phyloP scores from a whole-genome alignment of 2,797 vertebrate genomes.

The Gallinago nigripennis region DNA sequence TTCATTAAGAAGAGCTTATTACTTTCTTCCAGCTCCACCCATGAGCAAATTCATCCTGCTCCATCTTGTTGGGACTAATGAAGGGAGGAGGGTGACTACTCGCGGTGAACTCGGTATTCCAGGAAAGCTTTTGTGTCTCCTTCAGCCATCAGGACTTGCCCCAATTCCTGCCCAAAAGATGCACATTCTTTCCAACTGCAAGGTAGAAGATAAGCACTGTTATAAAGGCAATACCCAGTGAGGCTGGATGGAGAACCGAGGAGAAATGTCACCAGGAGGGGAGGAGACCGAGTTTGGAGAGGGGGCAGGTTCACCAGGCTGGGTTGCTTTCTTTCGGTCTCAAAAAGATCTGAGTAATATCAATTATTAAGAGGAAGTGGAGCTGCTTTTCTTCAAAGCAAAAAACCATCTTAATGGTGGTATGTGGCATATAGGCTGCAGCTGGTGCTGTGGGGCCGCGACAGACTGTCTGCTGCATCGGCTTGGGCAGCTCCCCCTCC shows the following conservation, averaged over 20 bases:
- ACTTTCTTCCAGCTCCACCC: slow-evolving; percentile 34
- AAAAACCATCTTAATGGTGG: not conserved
- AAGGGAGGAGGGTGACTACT: not conserved
- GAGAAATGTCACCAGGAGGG: not conserved
- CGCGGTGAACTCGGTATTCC: not conserved
- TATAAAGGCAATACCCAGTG: not conserved
- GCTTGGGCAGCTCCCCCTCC: not conserved
- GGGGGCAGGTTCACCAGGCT: not conserved
- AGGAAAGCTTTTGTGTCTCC: not conserved
- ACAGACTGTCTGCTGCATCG: not conserved
- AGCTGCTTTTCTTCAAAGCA: not conserved
- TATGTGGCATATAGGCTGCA: not conserved
- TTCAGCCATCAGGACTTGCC: not conserved
- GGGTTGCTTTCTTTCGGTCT: not conserved
- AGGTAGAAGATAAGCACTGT: not conserved
- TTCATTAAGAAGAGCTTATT: slow-evolving; percentile 45
- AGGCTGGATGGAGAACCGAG: not conserved
- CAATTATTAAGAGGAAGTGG: not conserved
- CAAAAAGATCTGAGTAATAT: not conserved
- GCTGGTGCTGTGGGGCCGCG: not conserved
- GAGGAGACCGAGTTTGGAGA: not conserved
- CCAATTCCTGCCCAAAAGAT: not conserved
- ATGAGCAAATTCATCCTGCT: not conserved
- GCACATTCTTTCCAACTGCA: not conserved
- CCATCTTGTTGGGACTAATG: not conserved